Base-by-base conservation (phyloP, 2,888 invertebrate genomes). In the Diadromus collaris region DNA sequence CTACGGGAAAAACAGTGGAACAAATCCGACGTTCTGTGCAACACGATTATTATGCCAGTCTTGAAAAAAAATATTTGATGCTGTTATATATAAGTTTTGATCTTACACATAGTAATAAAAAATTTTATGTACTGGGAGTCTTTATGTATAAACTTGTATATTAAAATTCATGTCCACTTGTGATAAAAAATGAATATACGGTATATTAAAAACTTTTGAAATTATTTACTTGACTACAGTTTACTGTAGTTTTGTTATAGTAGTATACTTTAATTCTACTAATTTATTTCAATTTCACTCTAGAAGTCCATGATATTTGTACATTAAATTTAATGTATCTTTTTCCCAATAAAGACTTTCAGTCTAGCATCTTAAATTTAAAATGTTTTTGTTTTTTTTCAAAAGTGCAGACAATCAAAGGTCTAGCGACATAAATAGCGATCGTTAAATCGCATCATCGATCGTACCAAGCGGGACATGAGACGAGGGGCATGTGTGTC, bases 401-500 rank as follows among this genome's bases (percentile, higher is more conserved):
- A 10, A 41, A 10, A 41, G 16, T 41, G 38, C 16, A 4, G 38
- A 13, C 6, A 41, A 41, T 16, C 38, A 46, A 46, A 6, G 19
- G 6, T 5, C 7, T 46, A 46, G 7, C n/a, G 19, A 46, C 19
- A 46, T 46, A 19, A 46, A 51, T 51, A 51, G 6, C 9, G 51
- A 56, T 56, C 6, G n/a, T n/a, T 2, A 29, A 7, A n/a, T 10
- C 56, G 16, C 56, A 29, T 29, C 2, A 7, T 56, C n/a, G 27
- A 29, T 27, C 7, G 6, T 29, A 16, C 56, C 29, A 6, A 2
- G n/a, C 16, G 27, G 34, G 10, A 19, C 24, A 32, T 10, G 27
- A 29, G 54, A 21, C 21, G 38, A 64, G 56, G 32, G 27, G 41
- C 38, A 27, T 63, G 72, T 77, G 63, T 72, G 60, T 32, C 32